A percentile compares a stretch with the other conserved stretches of the same genome.
phyloP scores from a whole-genome alignment of 2,888 invertebrate species.

The Andrena camellia region DNA sequence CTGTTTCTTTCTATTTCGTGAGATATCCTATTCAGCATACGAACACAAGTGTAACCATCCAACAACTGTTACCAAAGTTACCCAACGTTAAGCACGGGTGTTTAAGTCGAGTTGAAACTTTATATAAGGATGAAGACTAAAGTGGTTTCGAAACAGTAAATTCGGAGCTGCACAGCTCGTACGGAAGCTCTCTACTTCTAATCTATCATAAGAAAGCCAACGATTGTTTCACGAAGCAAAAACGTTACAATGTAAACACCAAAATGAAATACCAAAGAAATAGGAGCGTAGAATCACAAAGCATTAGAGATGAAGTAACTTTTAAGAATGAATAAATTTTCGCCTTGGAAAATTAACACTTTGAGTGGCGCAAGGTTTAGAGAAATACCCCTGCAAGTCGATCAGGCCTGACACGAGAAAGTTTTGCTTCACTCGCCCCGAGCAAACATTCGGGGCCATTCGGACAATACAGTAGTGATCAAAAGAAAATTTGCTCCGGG shows the following conservation, averaged over 20 bases:
- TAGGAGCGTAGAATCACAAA: neutral
- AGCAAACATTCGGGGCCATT: too few species aligned
- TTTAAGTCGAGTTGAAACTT: neutral
- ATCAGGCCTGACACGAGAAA: too few species aligned
- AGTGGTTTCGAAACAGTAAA: conserved; percentile 1
- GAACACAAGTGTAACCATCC: conserved; percentile 4
- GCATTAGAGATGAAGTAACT: too few species aligned
- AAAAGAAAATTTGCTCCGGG: too few species aligned
- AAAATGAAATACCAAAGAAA: neutral
- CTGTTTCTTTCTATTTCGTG: neutral
- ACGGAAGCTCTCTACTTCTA: neutral
- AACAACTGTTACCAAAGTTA: too few species aligned
- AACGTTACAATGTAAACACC: neutral
- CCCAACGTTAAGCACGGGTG: conserved; percentile 9
- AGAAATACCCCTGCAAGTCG: too few species aligned
- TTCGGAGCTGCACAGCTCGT: neutral
- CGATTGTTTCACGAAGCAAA: neutral
- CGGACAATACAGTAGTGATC: too few species aligned
- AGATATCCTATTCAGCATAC: conserved; percentile 7
- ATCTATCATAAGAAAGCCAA: neutral
- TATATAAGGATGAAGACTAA: conserved; percentile 1
- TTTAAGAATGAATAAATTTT: too few species aligned
- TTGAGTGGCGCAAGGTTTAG: too few species aligned
- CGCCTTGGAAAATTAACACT: too few species aligned
- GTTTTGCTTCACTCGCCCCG: too few species aligned